Base-by-base conservation (phyloP, 2,888 invertebrate genomes). In the Crossocerus cetratus region DNA sequence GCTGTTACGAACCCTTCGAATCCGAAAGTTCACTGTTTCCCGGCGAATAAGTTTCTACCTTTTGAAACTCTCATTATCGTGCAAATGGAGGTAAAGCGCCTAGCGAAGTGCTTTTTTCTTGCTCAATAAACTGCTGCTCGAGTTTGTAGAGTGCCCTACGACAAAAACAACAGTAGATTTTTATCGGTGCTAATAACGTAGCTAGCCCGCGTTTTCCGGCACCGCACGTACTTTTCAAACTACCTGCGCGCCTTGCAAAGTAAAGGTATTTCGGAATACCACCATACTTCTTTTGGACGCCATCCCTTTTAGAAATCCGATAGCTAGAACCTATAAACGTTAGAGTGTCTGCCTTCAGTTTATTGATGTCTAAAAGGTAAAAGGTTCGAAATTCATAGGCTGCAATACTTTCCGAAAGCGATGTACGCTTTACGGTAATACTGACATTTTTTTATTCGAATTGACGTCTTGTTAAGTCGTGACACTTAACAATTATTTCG, bases 21-120 rank as follows among this genome's bases (percentile, higher is more conserved):
- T 83, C 77, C 76, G 72, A 78, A 83, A 82, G 72, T 82, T 82
- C 59, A 70, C 70, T 75, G 68, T 80, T 80, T 78, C 74, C 74
- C 42, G 69, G 69, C 73, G 80, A 74, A 73, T 75, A 80, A 80
- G 69, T 82, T 82, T 57, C 67, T 56, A 54, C 64, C 66, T 74
- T 72, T 67, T 55, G 69, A 57, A 80, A 74, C 74, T 76, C 80
- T 80, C 82, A 72, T 82, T 82, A 77, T 74, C 77, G 76, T 63
- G 74, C 69, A 76, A 82, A 81, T 76, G 70, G 74, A 80, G 65
- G 75, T 74, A 75, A 82, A 82, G 72, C 74, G 65, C 65, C 16
- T 72, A 57, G 65, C 53, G 53, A 54, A 72, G 64, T 49, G 66
- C 49, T 49, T 44, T 53, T 63, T 63, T 44, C 43, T 14, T 23